Percentiles rank a stretch among this genome's conserved stretches.
These are phyloP conservation scores for Tamias sibiricus DNA, from an alignment of 2,113 vertebrate species.

Conservation along the genomic window DNA sequence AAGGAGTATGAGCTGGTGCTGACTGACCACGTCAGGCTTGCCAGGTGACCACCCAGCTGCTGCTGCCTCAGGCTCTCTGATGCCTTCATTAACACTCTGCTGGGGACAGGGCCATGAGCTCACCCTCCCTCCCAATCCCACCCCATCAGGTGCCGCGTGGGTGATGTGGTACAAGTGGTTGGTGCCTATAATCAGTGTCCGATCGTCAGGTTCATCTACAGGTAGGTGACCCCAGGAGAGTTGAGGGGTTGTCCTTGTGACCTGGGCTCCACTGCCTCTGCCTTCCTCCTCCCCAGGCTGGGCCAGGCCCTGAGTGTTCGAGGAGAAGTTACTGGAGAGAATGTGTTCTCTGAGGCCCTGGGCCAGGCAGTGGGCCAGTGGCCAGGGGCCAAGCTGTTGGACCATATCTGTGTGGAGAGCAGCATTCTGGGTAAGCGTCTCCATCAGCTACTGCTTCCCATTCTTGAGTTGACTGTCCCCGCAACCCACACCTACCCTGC, in stretches of 20 bases:
- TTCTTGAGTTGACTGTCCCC: not conserved
- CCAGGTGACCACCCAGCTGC: conserved; percentile 86
- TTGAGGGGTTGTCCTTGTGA: not conserved
- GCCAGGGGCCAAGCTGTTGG: conserved; percentile 91
- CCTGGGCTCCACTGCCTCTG: not conserved
- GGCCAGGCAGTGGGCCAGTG: conserved; percentile 87
- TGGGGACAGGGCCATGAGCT: not conserved
- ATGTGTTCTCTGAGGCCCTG: conserved; percentile 88
- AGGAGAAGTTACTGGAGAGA: conserved; percentile 92
- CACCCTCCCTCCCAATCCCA: not conserved
- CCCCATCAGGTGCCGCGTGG: conserved; percentile 88
- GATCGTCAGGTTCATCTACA: conserved; percentile 90
- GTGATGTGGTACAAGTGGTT: conserved; percentile 91
- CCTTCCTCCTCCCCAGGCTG: conserved; percentile 77
- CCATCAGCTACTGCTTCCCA: not conserved
- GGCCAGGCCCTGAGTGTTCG: conserved; percentile 91
- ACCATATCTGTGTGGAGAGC: conserved; percentile 94
- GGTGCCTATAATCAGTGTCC: conserved; percentile 93
- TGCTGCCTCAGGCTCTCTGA: not conserved
- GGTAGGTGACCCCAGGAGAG: conserved; percentile 83
- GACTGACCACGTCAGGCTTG: conserved; percentile 88
- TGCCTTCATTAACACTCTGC: not conserved
- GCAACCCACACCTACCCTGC: not conserved
- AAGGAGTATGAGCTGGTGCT: conserved; percentile 91
- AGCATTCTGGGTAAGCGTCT: conserved; percentile 90